Conservation (phyloP, 2,797 vertebrate genomes). For the Hydrocynus forskahlii region DNA sequence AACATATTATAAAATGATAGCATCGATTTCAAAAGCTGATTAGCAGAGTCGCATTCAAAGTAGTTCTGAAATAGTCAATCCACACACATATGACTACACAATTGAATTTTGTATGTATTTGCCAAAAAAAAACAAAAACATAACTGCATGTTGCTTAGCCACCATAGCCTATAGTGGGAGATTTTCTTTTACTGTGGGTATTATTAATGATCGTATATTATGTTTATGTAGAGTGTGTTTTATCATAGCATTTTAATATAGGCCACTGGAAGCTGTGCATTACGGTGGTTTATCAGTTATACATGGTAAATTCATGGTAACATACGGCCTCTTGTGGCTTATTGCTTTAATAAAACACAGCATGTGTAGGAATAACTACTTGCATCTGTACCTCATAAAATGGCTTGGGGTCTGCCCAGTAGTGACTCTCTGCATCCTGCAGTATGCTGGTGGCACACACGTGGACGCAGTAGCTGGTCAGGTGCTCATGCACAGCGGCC, state of each 20-base stretch:
- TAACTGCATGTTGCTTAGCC: background rate
- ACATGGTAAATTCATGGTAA: background rate
- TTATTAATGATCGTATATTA: too few relatives aligned
- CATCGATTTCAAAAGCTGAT: too few relatives aligned
- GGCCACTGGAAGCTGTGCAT: background rate
- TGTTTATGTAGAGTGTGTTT: background rate
- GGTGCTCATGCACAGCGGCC: conserved; percentile 82
- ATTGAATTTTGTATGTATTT: too few relatives aligned
- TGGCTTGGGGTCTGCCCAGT: conserved; percentile 91
- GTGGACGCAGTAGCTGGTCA: conserved; percentile 88
- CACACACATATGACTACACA: too few relatives aligned
- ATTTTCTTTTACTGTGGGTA: background rate
- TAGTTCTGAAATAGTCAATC: too few relatives aligned
- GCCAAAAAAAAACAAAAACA: background rate
- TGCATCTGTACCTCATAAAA: conserved; percentile 90
- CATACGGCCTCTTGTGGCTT: background rate
- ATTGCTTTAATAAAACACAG: conserved; percentile 7
- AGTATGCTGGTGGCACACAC: conserved; percentile 89
- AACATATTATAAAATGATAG: too few relatives aligned
- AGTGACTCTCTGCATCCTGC: conserved; percentile 93
- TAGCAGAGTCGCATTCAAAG: too few relatives aligned
- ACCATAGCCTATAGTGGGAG: background rate
- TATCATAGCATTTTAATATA: background rate
- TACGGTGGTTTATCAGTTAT: background rate
- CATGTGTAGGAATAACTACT: conserved; percentile 7